phyloP scores from a whole-genome alignment of 2,797 vertebrate species.

The Dendrocincla tyrannina region DNA sequence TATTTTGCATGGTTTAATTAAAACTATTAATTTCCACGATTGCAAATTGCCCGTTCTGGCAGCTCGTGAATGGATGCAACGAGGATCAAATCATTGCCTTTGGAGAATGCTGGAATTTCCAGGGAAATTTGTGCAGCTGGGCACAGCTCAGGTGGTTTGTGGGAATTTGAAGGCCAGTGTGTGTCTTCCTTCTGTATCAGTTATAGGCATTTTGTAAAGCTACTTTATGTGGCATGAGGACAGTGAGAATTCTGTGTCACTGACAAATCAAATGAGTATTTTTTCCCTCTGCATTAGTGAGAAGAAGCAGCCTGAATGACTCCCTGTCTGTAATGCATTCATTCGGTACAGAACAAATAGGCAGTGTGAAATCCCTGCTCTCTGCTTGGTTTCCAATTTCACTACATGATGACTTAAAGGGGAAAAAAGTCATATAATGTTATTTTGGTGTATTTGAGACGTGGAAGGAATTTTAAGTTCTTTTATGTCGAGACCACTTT shows the following conservation, averaged over 20 bases:
- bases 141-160: not conserved
- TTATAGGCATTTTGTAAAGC: not conserved
- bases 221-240: not conserved
- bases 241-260: not conserved
- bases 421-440: not conserved
- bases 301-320: not conserved
- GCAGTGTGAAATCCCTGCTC: not conserved
- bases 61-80: not conserved
- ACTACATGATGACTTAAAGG: not conserved
- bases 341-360: not conserved
- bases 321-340: not conserved
- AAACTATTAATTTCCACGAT: conserved; percentile 12
- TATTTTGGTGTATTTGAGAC: not conserved
- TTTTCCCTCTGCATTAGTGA: not conserved
- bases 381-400: not conserved
- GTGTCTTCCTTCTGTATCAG: not conserved
- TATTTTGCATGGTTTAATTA: conserved; percentile 31
- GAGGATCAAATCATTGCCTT: not conserved
- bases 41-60: not conserved
- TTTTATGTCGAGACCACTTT: not conserved
- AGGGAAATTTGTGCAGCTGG: not conserved
- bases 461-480: not conserved
- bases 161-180: not conserved
- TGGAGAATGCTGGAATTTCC: not conserved
- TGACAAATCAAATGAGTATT: not conserved